Base-by-base conservation (phyloP, 92 coral and sea anemone genomes). In the Actinernus sp. region DNA sequence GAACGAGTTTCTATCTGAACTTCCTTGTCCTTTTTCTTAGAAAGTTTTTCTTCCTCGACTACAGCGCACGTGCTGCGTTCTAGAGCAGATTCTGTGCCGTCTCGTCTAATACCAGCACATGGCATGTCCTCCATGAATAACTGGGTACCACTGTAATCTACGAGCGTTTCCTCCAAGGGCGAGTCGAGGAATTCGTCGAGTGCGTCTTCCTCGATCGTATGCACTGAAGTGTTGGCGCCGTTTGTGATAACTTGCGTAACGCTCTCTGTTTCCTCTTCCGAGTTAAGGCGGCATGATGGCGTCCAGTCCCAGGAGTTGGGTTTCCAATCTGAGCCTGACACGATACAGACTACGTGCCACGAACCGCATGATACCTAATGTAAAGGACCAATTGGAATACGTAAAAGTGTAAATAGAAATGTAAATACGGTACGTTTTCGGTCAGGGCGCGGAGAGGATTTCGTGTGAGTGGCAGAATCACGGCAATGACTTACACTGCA, bases 341-440 rank as follows among this genome's bases (percentile, higher is more conserved):
- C 88, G 26, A 76, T 75, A 48, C 90, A 88, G 24, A 95, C 86
- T 20, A 95, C 92, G 47, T 95, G 99, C 99, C 99, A 95, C 0
- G 99, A 89, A 0, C 99, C 99, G 49, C 89, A 87, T 13, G 97
- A 86, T 59, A 95, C 94, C 99, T 95, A 47, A 19, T 19, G 24
- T 27, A n/a, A 45, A 19, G 34, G 3, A 60, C 0, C 12, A 47
- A 12, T 1, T 5, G 22, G 38, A n/a, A 14, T 40, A 53, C 25
- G 14, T 12, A n/a, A 39, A 2, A 13, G 22, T 62, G 55, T 61
- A 23, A 3, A 10, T 55, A 29, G 31, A 55, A 25, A 55, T 55
- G 39, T n/a, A n/a, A n/a, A n/a, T n/a, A n/a, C n/a, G n/a, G n/a
- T n/a, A n/a, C n/a, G n/a, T n/a, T n/a, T n/a, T n/a, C n/a, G n/a